A percentile compares a stretch with the other conserved stretches of the same genome.
phyloP scores from a whole-genome alignment of 2,113 vertebrate species.

The Zonotrichia leucophrys region DNA sequence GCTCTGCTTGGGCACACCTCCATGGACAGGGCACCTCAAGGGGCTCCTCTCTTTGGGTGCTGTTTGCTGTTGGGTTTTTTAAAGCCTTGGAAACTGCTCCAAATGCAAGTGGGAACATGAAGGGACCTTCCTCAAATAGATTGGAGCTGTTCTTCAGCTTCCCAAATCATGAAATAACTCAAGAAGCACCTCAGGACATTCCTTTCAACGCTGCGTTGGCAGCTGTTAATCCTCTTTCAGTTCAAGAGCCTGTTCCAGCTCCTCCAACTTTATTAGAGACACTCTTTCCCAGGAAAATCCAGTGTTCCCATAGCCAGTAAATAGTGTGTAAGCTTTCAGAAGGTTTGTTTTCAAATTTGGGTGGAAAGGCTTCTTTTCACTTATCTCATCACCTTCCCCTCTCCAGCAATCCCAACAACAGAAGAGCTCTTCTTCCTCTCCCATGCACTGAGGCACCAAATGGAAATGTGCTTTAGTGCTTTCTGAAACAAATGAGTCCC shows the following conservation, averaged over 20 bases:
- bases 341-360: background rate
- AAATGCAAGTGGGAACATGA: background rate
- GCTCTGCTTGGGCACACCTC: background rate
- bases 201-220: constrained; percentile 35
- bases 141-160: background rate
- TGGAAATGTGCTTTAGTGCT: background rate
- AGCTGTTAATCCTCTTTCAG: constrained; percentile 13
- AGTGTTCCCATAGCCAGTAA: background rate
- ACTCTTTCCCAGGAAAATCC: constrained; percentile 53
- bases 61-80: background rate
- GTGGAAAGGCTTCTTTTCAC: background rate
- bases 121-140: background rate
- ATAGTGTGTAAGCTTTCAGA: background rate
- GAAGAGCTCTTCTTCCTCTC: background rate
- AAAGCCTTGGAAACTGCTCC: background rate
- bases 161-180: background rate
- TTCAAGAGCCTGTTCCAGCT: constrained; percentile 46
- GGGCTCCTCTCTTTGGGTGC: background rate
- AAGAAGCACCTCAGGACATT: background rate
- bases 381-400: background rate
- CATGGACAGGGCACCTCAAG: background rate
- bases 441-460: background rate
- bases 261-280: background rate
- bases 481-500: background rate
- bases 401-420: background rate